Evolutionary conservation across 2,888 invertebrate species (phyloP).

Genomic region (Julus scanicus): DNA sequence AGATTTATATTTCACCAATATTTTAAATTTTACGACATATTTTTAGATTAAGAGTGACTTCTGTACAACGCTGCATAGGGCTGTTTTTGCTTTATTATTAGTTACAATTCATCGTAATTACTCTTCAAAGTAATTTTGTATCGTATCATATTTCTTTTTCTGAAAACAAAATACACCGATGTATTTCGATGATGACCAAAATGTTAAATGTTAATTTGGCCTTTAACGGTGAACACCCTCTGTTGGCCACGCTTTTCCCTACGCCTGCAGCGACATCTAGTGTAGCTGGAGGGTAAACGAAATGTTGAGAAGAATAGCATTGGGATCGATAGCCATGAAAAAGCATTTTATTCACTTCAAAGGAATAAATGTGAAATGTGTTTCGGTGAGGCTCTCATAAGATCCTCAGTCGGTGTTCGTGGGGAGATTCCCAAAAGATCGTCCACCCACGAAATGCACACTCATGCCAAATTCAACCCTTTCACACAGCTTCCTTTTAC

Average conservation of each 20-base stretch:
- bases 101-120: too few relatives aligned
- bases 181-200: background rate
- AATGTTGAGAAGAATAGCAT: background rate
- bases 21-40: too few relatives aligned
- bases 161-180: too few relatives aligned
- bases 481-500: background rate
- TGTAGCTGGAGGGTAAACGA: background rate
- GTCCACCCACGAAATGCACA: background rate
- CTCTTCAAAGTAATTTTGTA: too few relatives aligned
- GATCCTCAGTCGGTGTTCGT: background rate
- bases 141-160: too few relatives aligned
- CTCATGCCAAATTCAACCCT: background rate
- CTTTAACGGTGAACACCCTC: too few relatives aligned
- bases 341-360: background rate
- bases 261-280: background rate
- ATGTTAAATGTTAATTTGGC: constrained; percentile 1
- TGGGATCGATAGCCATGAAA: background rate
- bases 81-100: too few relatives aligned
- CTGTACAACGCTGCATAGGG: too few relatives aligned
- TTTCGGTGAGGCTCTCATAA: background rate
- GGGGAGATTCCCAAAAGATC: constrained; percentile 28
- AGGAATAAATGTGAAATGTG: background rate
- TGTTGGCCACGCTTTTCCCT: background rate
- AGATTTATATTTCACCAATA: too few relatives aligned
- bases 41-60: too few relatives aligned